Percentiles rank a stretch among this genome's conserved stretches.
Evolutionary conservation across 2,113 vertebrate genomes (phyloP).

Genomic region (Phoxinus phoxinus): DNA sequence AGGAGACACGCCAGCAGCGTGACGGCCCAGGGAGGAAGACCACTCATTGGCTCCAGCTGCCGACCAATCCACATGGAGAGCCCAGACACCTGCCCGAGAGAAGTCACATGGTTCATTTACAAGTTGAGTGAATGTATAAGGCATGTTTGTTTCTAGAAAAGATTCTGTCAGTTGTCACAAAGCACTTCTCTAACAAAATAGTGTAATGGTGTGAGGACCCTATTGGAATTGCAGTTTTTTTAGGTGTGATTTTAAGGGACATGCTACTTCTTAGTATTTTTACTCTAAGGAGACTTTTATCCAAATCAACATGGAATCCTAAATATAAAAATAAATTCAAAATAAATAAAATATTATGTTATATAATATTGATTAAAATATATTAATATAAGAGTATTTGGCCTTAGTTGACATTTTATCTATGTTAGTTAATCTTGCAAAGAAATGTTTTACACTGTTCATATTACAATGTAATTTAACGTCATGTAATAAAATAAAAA

Average conservation of each 20-base stretch:
- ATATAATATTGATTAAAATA: neutral
- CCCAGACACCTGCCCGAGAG: slow-evolving; percentile 80
- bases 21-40: slow-evolving; percentile 92
- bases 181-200: neutral
- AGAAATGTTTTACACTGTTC: neutral
- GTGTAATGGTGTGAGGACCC: no score
- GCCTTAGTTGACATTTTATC: neutral
- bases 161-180: neutral
- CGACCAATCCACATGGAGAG: slow-evolving; percentile 94
- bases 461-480: neutral
- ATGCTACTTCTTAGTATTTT: neutral
- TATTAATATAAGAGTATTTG: neutral
- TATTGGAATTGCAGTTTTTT: no score
- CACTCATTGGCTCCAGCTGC: slow-evolving; percentile 94
- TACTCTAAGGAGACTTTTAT: neutral
- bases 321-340: no score
- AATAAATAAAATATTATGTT: no score
- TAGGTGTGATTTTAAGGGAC: neutral
- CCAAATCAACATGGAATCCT: no score
- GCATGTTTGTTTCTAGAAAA: neutral
- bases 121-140: neutral
- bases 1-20: slow-evolving; percentile 93
- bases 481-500: no score
- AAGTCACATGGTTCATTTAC: neutral
- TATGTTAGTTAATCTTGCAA: neutral